Percentiles rank a stretch among this genome's conserved stretches.
Conservation (phyloP, 1,140 invertebrate genomes). For the Eupristina koningsbergeri region DNA sequence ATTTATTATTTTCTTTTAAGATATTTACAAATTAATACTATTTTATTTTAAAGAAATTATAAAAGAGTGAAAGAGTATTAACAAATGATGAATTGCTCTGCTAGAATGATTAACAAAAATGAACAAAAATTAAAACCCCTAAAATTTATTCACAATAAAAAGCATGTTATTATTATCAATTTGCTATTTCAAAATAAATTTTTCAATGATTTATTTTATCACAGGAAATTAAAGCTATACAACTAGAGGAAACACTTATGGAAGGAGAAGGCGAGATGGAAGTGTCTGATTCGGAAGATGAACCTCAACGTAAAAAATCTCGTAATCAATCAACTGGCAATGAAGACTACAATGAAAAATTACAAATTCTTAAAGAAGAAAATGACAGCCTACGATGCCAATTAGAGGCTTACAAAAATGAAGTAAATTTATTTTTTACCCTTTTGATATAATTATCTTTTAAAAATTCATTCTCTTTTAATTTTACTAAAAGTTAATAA, state of each 20-base stretch:
- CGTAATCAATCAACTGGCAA: conserved; percentile 63
- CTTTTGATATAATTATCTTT: too few species aligned
- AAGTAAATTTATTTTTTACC: conserved; percentile 72
- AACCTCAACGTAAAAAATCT: conserved; percentile 72
- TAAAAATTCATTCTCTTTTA: too few species aligned
- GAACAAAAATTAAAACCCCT: conserved; percentile 14
- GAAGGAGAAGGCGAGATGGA: conserved; percentile 88
- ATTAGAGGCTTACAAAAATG: conserved; percentile 94
- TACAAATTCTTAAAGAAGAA: conserved; percentile 80
- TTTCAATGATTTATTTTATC: conserved; percentile 50
- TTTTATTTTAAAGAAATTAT: conserved; percentile 22
- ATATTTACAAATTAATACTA: conserved; percentile 32
- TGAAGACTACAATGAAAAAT: conserved; percentile 64
- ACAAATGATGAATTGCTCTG: background rate
- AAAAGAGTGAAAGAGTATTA: background rate
- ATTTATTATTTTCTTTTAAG: conserved; percentile 30
- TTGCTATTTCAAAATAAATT: conserved; percentile 1
- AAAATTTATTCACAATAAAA: conserved; percentile 42
- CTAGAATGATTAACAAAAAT: conserved; percentile 26
- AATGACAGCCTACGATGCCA: conserved; percentile 93
- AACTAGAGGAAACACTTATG: conserved; percentile 82
- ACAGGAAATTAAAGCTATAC: conserved; percentile 85
- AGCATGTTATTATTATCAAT: conserved; percentile 44
- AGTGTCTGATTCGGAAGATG: conserved; percentile 83
- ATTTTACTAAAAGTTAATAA: too few species aligned